Evolutionary conservation across 2,888 invertebrate genomes (phyloP).

Genomic region (Ctena decussata): DNA sequence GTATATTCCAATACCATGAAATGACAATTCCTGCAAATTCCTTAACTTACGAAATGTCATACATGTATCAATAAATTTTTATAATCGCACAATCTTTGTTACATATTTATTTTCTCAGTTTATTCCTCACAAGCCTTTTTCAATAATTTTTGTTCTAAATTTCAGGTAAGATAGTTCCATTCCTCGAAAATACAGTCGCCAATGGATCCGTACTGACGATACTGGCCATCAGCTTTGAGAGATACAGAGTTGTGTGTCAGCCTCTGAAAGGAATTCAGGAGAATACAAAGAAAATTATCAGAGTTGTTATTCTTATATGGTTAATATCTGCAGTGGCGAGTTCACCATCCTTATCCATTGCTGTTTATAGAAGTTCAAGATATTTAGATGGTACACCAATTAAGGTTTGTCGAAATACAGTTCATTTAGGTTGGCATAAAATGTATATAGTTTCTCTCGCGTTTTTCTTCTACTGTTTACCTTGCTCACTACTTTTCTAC

Average conservation of each 20-base stretch:
- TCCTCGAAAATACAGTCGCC: slow-evolving; percentile 96
- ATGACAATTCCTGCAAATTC: too few species aligned
- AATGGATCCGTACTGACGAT: slow-evolving; percentile 97
- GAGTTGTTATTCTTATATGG: slow-evolving; percentile 64
- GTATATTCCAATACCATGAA: too few species aligned
- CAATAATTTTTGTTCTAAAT: too few species aligned
- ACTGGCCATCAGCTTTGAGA: slow-evolving; percentile 96
- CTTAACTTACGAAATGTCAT: too few species aligned
- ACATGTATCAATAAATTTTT: too few species aligned
- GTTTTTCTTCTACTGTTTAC: slow-evolving; percentile 57
- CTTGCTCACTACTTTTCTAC: slow-evolving; percentile 51
- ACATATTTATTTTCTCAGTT: too few species aligned
- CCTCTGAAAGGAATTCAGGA: slow-evolving; percentile 89
- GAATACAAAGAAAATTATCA: slow-evolving; percentile 36
- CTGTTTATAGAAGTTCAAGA: slow-evolving; percentile 53
- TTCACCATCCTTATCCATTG: slow-evolving; percentile 85
- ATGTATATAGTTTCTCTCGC: slow-evolving; percentile 51
- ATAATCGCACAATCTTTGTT: too few species aligned
- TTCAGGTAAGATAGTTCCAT: slow-evolving; percentile 96
- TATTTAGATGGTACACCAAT: slow-evolving; percentile 72
- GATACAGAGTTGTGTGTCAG: slow-evolving; percentile 96
- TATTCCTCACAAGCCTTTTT: too few species aligned
- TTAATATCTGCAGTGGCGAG: slow-evolving; percentile 80
- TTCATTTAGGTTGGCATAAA: slow-evolving; percentile 52
- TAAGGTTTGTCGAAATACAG: slow-evolving; percentile 67